Base-by-base conservation (phyloP, 2,888 invertebrate species). In the Panzeria rudis region DNA sequence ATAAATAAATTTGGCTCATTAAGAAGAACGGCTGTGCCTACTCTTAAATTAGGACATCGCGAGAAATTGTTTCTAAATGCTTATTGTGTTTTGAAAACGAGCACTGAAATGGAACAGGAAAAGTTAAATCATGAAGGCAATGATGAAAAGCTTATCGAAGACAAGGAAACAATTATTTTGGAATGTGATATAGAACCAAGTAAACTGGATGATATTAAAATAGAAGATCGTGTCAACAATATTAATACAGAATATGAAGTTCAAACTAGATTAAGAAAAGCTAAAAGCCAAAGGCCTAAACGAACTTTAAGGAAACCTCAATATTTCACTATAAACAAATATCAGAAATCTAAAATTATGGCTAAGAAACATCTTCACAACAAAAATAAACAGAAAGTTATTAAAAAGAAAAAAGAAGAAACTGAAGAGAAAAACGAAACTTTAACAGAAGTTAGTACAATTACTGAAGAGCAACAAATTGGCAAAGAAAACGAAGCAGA, bases 11-110 rank as follows among this genome's bases (percentile, higher is more conserved):
- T 59, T 50, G 82, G 82, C 3, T 9, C 29, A 35, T 13, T 91
- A 0, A 87, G 87, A 9, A 87, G 84, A 54, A 89, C 89, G 88
- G 90, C 91, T 0, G 77, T 90, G 72, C 91, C 91, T 15, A 91
- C 91, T 0, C 23, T 90, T 1, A 86, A 88, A 38, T 84, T 91
- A 17, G 91, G 90, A 0, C 91, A 91, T 54, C 79, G 86, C 4
- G 88, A 86, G 0, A 72, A 87, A 17, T 71, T 89, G 6, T 88
- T 89, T 23, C 87, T 88, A 3, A 91, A 90, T 86, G 87, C 88
- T 2, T 79, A 79, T 13, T 64, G 52, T 7, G 32, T 54, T 5
- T 0, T 23, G 8, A 72, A 64, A 64, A 1, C 23, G 0, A 41
- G 25, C 1, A 5, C 15, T 15, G 72, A 72, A 52, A 61, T 35